Conservation (phyloP, 2,797 vertebrate species). For the Eospalax fontanierii region DNA sequence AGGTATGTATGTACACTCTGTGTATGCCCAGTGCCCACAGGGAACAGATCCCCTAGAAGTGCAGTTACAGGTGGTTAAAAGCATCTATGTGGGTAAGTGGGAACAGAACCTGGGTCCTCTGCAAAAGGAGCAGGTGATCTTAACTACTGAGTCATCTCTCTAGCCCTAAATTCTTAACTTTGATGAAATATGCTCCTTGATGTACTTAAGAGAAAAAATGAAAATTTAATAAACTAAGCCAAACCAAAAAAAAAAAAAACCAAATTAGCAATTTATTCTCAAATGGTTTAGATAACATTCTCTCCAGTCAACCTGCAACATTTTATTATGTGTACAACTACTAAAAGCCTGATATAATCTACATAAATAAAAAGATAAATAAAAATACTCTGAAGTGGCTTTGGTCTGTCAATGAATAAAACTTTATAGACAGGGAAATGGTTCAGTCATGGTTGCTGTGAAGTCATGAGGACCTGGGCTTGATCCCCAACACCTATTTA, state of each 20-base stretch:
- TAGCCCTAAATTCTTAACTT: conserved; percentile 28
- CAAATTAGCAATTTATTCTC: not conserved
- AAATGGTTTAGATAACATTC: not conserved
- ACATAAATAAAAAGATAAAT: not conserved
- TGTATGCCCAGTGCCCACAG: not conserved
- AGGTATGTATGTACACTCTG: too few relatives aligned
- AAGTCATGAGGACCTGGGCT: too few relatives aligned
- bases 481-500: too few relatives aligned
- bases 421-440: not conserved
- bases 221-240: not conserved
- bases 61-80: too few relatives aligned
- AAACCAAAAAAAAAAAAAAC: conserved; percentile 22
- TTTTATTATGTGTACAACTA: too few relatives aligned
- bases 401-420: conserved; percentile 39
- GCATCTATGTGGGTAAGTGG: too few relatives aligned
- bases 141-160: too few relatives aligned
- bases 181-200: not conserved
- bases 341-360: not conserved
- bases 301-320: not conserved
- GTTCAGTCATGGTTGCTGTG: too few relatives aligned
- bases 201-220: not conserved
- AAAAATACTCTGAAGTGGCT: not conserved
- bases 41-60: too few relatives aligned
- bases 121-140: too few relatives aligned
- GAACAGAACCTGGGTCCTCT: too few relatives aligned